Evolutionary conservation across 2,113 vertebrate species (phyloP), one percentile per base, ranked within the genome.

Genomic region (Pteronura brasiliensis): DNA sequence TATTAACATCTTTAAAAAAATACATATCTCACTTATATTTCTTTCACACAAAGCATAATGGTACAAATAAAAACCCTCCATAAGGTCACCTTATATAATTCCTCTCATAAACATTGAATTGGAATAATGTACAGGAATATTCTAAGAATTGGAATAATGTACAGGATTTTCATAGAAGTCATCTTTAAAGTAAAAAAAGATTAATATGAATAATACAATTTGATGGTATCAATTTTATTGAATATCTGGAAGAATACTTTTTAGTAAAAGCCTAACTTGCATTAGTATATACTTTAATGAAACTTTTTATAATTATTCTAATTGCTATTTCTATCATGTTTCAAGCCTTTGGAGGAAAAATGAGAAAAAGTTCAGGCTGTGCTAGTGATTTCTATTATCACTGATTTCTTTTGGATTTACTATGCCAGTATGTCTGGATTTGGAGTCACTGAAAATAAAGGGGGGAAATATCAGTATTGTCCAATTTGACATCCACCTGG

Each of bases 131-230:
- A 95, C 82, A 87, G 34, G 0, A 18, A 77, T 79, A 59, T 61
- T 61, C 4, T 1, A 92, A 95, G 39, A 95, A 80, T 81, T 14
- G 1, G 4, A 47, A 81, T 57, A 79, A 92, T 3, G 12, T 49
- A 83, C 80, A 84, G n/a, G 0, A 18, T 80, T 79, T 97, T 13
- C 74, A 93, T 42, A 47, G 27, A 74, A 95, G 25, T 69, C 25
- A 95, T 95, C 96, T 95, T 81, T 97, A 71, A 67, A 94, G 61
- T 95, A 85, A 92, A 95, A 83, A 83, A 59, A 87, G 20, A 92
- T 89, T 82, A 93, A 81, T 61, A 93, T 36, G 80, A 55, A 95
- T 7, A 36, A 1, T 27, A 65, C 20, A 92, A 77, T 84, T 97
- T 86, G 86, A 81, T 89, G 25, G 3, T 61, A 95, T 79, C 49